These are phyloP conservation scores for Chrysotoxum bicinctum DNA, from an alignment of 2,888 invertebrate species.

Conservation along the genomic window DNA sequence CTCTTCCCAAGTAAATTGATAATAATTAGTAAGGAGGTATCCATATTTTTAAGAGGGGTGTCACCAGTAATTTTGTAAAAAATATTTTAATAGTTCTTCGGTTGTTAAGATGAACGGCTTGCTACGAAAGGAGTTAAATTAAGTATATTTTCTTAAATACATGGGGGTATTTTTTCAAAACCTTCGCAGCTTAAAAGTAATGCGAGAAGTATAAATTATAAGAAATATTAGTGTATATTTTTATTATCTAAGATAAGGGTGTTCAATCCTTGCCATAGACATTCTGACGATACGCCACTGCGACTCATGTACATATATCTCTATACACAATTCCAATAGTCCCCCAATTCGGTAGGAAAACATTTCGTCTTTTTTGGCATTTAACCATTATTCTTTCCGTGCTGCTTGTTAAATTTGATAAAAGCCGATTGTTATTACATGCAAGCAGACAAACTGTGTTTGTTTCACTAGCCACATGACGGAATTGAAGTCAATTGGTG, in stretches of 20 bases:
- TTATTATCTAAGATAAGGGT: background rate
- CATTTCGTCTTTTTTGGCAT: slow-evolving; percentile 54
- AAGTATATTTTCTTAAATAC: no score
- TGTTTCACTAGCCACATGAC: slow-evolving; percentile 50
- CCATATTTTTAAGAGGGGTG: no score
- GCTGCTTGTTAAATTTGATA: slow-evolving; percentile 75
- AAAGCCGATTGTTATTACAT: slow-evolving; percentile 75
- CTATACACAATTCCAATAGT: background rate
- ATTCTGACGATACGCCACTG: background rate
- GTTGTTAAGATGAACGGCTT: no score
- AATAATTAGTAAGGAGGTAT: no score
- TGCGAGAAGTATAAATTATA: background rate
- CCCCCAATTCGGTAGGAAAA: background rate
- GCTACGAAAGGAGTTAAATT: no score
- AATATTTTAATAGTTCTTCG: no score
- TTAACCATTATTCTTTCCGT: slow-evolving; percentile 55
- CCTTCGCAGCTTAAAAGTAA: no score
- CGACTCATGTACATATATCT: background rate
- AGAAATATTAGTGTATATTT: background rate
- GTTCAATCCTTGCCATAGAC: background rate
- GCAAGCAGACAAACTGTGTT: slow-evolving; percentile 65
- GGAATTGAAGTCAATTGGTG: slow-evolving; percentile 56
- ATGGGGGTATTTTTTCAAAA: no score
- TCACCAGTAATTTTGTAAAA: no score
- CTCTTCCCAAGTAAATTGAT: no score